Percentiles rank a stretch among this genome's conserved stretches.
Conservation (phyloP, 1,140 invertebrate species). For the Sitophilus oryzae region DNA sequence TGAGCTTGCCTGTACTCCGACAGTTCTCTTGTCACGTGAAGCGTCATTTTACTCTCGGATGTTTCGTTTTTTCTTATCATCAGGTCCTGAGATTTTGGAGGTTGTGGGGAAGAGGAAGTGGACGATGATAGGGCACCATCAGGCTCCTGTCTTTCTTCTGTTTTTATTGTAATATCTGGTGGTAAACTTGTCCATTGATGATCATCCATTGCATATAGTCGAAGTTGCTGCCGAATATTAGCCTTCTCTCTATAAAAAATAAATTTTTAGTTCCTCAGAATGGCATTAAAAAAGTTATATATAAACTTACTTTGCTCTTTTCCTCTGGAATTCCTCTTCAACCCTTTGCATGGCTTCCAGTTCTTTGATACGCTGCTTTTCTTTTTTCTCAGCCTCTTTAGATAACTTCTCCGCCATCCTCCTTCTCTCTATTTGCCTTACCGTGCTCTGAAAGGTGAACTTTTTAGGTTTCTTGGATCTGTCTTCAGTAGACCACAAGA, state of each 20-base stretch:
- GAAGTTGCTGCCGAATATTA: constrained; percentile 64
- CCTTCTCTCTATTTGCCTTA: constrained; percentile 68
- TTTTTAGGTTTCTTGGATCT: constrained; percentile 49
- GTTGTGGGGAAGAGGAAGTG: constrained; percentile 37
- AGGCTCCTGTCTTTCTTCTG: constrained; percentile 47
- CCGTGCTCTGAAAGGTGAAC: constrained; percentile 77
- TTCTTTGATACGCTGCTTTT: constrained; percentile 65
- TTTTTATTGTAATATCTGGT: constrained; percentile 30
- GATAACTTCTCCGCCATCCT: constrained; percentile 67
- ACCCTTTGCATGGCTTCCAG: constrained; percentile 67
- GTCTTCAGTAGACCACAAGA: constrained; percentile 16
- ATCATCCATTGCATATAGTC: constrained; percentile 57
- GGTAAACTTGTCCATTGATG: constrained; percentile 42
- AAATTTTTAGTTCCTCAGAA: background rate
- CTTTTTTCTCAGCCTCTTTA: constrained; percentile 68
- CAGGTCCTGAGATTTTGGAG: constrained; percentile 20
- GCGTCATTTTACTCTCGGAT: constrained; percentile 27
- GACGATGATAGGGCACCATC: constrained; percentile 57
- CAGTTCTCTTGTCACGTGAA: constrained; percentile 34
- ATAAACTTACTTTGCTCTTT: constrained; percentile 35
- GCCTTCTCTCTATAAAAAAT: constrained; percentile 60
- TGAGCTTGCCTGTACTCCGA: constrained; percentile 40
- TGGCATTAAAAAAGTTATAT: background rate
- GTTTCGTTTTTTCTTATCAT: constrained; percentile 23
- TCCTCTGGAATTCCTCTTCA: constrained; percentile 43